phyloP scores from a whole-genome alignment of 2,888 invertebrate species.

The Chirona hameri region DNA sequence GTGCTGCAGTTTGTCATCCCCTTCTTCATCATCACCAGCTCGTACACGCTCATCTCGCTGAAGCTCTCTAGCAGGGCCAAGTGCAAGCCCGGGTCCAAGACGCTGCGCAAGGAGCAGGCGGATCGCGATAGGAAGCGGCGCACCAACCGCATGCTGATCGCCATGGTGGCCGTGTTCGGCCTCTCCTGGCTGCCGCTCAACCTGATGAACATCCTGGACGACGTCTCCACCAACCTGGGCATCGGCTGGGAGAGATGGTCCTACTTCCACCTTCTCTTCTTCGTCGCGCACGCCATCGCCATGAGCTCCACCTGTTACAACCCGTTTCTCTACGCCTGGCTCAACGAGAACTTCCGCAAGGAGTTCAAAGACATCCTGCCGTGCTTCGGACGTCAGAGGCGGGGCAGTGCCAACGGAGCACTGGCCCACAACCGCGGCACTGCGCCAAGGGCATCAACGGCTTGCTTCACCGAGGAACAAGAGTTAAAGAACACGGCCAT shows the following conservation, averaged over 20 bases:
- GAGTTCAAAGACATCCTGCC: slow-evolving; percentile 57
- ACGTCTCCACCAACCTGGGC: slow-evolving; percentile 51
- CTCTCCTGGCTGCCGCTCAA: slow-evolving; percentile 94
- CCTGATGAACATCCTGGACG: slow-evolving; percentile 74
- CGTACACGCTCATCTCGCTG: slow-evolving; percentile 58
- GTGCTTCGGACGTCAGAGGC: slow-evolving; percentile 40
- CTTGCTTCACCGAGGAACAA: slow-evolving; percentile 27
- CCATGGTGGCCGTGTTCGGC: slow-evolving; percentile 77
- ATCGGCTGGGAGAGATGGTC: slow-evolving; percentile 60
- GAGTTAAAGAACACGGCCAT: slow-evolving; percentile 31
- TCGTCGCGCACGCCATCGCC: slow-evolving; percentile 80
- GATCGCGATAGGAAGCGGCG: no score
- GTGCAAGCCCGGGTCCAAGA: no score
- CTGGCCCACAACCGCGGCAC: no score
- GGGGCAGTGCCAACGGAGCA: no score
- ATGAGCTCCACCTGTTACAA: slow-evolving; percentile 95
- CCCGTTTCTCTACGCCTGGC: slow-evolving; percentile 90
- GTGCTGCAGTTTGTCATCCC: no score
- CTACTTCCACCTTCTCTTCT: slow-evolving; percentile 84
- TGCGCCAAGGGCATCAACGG: slow-evolving; percentile 45
- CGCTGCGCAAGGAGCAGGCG: no score
- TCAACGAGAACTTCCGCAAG: slow-evolving; percentile 89
- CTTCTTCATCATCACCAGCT: no score
- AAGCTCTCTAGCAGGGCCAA: slow-evolving; percentile 59
- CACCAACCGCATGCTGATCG: slow-evolving; percentile 75